Conservation (phyloP, 1,140 invertebrate species). For the Papilio helenus region DNA sequence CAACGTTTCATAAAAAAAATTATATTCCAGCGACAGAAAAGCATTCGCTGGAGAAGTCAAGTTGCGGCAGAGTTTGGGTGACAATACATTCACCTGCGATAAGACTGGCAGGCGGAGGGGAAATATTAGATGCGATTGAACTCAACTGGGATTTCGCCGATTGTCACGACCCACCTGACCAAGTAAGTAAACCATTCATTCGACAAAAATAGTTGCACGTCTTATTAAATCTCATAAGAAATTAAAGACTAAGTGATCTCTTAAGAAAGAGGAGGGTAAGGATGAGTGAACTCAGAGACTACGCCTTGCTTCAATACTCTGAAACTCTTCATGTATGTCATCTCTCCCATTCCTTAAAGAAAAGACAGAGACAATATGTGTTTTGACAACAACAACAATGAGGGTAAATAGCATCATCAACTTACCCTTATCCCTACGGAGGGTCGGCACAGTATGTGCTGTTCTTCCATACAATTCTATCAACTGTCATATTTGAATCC, state of each 20-base stretch:
- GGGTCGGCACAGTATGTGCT: too few relatives aligned
- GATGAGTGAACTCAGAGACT: too few relatives aligned
- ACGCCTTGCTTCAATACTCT: too few relatives aligned
- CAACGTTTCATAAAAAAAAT: constrained; percentile 37
- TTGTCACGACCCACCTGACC: constrained; percentile 62
- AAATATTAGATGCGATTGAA: constrained; percentile 69
- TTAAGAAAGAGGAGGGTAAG: too few relatives aligned
- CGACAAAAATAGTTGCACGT: too few relatives aligned
- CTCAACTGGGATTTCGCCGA: constrained; percentile 76
- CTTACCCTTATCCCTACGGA: too few relatives aligned
- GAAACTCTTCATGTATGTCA: too few relatives aligned
- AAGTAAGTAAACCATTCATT: constrained; percentile 50
- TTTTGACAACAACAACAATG: not conserved
- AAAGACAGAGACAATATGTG: not conserved
- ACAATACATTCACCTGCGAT: constrained; percentile 71
- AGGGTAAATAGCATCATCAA: not conserved
- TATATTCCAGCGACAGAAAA: constrained; percentile 57
- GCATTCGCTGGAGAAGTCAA: constrained; percentile 62
- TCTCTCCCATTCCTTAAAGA: not conserved
- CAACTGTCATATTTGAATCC: too few relatives aligned
- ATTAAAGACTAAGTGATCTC: too few relatives aligned
- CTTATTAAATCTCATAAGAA: too few relatives aligned
- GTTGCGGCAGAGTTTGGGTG: constrained; percentile 72
- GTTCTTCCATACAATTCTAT: too few relatives aligned
- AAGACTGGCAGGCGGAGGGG: constrained; percentile 42